A percentile compares a stretch with the other conserved stretches of the same genome.
Evolutionary conservation across 1,140 invertebrate genomes (phyloP).

Genomic region (Halyomorpha halys): DNA sequence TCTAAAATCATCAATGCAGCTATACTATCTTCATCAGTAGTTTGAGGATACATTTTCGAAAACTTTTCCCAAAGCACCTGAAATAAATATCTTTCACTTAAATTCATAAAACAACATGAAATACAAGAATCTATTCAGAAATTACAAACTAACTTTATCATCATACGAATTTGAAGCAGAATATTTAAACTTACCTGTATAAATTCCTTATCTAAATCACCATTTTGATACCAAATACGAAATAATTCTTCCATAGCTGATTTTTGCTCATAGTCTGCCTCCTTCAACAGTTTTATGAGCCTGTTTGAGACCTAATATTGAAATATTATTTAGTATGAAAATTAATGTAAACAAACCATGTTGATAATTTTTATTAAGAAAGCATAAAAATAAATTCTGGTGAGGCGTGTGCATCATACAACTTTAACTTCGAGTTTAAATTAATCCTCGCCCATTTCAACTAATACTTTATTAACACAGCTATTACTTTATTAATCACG

Average conservation of each 20-base stretch:
- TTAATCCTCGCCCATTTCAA: too few relatives aligned
- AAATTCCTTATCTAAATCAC: constrained; percentile 44
- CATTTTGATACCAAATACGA: constrained; percentile 49
- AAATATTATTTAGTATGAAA: background rate
- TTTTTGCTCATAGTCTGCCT: constrained; percentile 49
- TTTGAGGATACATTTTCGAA: constrained; percentile 59
- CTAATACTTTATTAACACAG: too few relatives aligned
- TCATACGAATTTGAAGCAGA: background rate
- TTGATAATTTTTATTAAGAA: too few relatives aligned
- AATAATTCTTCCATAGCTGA: constrained; percentile 61
- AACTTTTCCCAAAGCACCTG: constrained; percentile 74
- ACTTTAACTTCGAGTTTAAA: too few relatives aligned
- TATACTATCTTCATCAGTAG: constrained; percentile 52
- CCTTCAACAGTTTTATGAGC: constrained; percentile 48
- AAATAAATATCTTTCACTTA: constrained; percentile 32
- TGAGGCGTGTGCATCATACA: too few relatives aligned
- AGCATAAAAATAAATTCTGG: too few relatives aligned
- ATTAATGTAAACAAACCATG: too few relatives aligned
- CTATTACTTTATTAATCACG: too few relatives aligned
- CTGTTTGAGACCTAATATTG: constrained; percentile 28
- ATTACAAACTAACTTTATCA: background rate
- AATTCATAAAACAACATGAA: constrained; percentile 14
- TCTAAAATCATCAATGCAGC: constrained; percentile 59
- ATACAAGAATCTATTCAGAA: background rate
- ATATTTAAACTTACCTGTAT: constrained; percentile 34